Evolutionary conservation across 2,888 invertebrate genomes (phyloP), one percentile per base, ranked within the genome.

Genomic region (Diaprepes abbreviatus): DNA sequence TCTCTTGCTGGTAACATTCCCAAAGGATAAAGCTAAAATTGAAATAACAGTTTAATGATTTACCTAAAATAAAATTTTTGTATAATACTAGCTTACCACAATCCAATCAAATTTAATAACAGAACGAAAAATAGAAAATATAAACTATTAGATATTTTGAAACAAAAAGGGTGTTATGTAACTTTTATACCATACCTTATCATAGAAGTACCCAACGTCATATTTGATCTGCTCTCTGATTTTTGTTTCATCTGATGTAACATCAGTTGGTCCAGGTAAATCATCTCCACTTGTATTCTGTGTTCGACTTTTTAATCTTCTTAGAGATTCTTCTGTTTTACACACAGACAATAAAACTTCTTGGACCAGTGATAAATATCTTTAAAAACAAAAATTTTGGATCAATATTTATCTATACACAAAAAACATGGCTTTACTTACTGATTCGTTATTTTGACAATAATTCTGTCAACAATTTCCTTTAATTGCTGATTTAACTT

Each of bases 341-440:
- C 94, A 94, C 7, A 98, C 97, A 1, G 97, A 96, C 48, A 92
- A 93, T 72, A 98, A 85, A 1, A 98, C 96, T 84, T 97, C 96
- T 78, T 90, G 89, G 12, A 96, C 94, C 70, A 92, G 89, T 76
- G 86, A 87, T 79, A 88, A 89, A 84, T 93, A 94, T 77, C 88
- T 88, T 71, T 14, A 80, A 75, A 48, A n/a, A n/a, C n/a, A n/a
- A n/a, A n/a, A n/a, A n/a, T n/a, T n/a, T n/a, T n/a, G n/a, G n/a
- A n/a, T n/a, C n/a, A n/a, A n/a, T n/a, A n/a, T n/a, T n/a, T n/a
- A n/a, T n/a, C n/a, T n/a, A 17, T 40, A 19, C 6, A 28, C 21
- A 31, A 31, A 12, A 21, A 60, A 5, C 2, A 19, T 45, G 6
- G 38, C 1, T 19, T 9, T 60, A 80, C 85, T 85, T 82, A 89